phyloP scores from a whole-genome alignment of 2,888 invertebrate genomes.

The Trichopria drosophilae region DNA sequence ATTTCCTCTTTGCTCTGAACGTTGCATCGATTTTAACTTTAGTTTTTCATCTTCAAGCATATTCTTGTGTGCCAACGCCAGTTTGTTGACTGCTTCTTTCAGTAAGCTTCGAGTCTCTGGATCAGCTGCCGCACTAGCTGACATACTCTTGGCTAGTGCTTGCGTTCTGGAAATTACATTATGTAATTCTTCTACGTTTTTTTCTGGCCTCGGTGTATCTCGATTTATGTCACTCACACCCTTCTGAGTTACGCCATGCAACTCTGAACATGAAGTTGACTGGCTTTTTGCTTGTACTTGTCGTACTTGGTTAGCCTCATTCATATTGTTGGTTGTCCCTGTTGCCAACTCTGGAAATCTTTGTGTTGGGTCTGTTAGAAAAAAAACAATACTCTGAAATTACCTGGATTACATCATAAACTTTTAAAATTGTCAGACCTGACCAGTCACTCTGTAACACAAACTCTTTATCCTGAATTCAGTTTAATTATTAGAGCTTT shows the following conservation, averaged over 20 bases:
- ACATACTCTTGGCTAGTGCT: constrained; percentile 15
- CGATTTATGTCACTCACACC: not conserved
- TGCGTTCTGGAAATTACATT: constrained; percentile 17
- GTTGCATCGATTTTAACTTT: constrained; percentile 6
- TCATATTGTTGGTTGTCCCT: not conserved
- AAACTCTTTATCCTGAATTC: too few species aligned
- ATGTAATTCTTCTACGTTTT: constrained; percentile 14
- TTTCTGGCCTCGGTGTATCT: constrained; percentile 2
- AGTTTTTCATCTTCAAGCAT: constrained; percentile 16
- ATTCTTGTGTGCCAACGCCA: constrained; percentile 1
- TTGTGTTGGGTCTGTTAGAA: not conserved
- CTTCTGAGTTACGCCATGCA: not conserved
- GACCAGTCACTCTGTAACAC: constrained; percentile 21
- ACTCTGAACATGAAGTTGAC: not conserved
- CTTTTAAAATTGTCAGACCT: constrained; percentile 24
- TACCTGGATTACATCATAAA: constrained; percentile 22
- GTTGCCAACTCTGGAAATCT: not conserved
- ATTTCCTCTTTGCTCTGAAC: too few species aligned
- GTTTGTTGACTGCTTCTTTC: constrained; percentile 7
- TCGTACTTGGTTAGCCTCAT: not conserved
- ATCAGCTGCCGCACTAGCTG: constrained; percentile 11
- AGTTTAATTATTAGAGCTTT: too few species aligned
- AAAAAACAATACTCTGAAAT: constrained; percentile 14
- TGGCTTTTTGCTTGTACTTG: not conserved
- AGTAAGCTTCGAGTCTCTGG: constrained; percentile 3